These are phyloP conservation scores for Brienomyrus longianalis DNA, from an alignment of 2,113 vertebrate species.

Conservation along the genomic window DNA sequence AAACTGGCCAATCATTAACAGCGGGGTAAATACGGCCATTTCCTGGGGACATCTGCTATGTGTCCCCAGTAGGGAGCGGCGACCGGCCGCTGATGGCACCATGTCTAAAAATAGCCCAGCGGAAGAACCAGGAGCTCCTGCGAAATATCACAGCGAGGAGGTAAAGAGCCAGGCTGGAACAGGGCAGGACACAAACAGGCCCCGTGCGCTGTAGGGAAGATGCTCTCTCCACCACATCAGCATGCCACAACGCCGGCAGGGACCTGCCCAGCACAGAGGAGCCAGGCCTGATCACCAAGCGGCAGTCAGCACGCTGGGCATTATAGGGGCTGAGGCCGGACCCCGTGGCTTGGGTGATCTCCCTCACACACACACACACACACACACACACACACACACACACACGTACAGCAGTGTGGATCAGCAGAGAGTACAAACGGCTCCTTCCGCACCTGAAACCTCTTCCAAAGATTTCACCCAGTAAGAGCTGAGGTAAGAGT, in stretches of 20 bases:
- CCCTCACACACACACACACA: not conserved
- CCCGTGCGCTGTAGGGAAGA: not conserved
- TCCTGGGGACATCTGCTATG: constrained; percentile 47
- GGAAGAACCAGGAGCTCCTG: constrained; percentile 56
- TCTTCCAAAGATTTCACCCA: constrained; percentile 11
- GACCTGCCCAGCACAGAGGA: not conserved
- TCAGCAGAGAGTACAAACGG: not conserved
- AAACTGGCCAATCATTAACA: constrained; percentile 50
- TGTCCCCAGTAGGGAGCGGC: constrained; percentile 43
- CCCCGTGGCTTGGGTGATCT: not conserved
- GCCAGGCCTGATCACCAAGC: not conserved
- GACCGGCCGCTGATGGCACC: constrained; percentile 54
- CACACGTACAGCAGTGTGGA: not conserved
- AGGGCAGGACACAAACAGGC: not conserved
- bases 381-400: not conserved
- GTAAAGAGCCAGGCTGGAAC: constrained; percentile 4
- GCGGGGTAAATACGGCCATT: constrained; percentile 49
- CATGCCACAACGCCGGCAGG: not conserved
- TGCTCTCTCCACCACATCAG: no score
- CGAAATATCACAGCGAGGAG: constrained; percentile 52
- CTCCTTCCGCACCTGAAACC: not conserved
- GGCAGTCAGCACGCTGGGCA: not conserved
- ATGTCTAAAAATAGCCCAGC: constrained; percentile 63
- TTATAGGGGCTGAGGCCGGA: not conserved
- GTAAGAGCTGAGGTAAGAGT: not conserved